Base-by-base conservation (phyloP, 2,113 vertebrate species). In the Toxotes chatareus region DNA sequence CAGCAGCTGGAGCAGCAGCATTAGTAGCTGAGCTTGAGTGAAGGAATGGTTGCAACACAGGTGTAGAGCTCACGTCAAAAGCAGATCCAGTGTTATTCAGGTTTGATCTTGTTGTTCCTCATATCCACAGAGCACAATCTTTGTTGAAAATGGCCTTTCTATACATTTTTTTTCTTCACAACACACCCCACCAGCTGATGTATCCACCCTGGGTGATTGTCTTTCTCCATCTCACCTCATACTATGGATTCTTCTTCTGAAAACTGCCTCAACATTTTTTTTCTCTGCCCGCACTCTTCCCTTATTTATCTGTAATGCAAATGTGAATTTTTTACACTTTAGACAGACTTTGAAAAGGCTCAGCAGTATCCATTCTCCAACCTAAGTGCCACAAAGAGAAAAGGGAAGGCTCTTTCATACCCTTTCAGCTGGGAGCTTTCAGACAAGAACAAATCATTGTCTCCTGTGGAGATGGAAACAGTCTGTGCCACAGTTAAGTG, bases 391-490 rank as follows among this genome's bases (percentile, higher is more conserved):
- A 66, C 49, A 4, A 60, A 27, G 55, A 57, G 12, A 57, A 64
- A 68, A 64, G 7, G 47, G 31, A 21, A 10, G 12, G 3, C 1
- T 23, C 31, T 71, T 55, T 57, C 19, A 59, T n/a, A 17, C 10
- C 13, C 13, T 63, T 68, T 40, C 42, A 75, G 70, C 59, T 4
- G 59, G 57, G 34, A 70, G 38, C 67, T 31, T 49, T 34, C 36
- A 88, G 21, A 60, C 65, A 61, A 59, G 34, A 79, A 60, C 63
- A 49, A 42, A 73, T 53, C 69, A 74, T 56, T 1, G 36, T 32
- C 61, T 79, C 66, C 74, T 10, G 66, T 49, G 56, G 81, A 75
- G 73, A 23, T 4, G 47, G 73, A 86, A 77, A 56, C 47, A 75
- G 69, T 47, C 57, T 55, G 72, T 66, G 47, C 44, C 47, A 56